These are phyloP conservation scores for Mystacides longicornis DNA, from an alignment of 2,888 invertebrate species.

Conservation along the genomic window DNA sequence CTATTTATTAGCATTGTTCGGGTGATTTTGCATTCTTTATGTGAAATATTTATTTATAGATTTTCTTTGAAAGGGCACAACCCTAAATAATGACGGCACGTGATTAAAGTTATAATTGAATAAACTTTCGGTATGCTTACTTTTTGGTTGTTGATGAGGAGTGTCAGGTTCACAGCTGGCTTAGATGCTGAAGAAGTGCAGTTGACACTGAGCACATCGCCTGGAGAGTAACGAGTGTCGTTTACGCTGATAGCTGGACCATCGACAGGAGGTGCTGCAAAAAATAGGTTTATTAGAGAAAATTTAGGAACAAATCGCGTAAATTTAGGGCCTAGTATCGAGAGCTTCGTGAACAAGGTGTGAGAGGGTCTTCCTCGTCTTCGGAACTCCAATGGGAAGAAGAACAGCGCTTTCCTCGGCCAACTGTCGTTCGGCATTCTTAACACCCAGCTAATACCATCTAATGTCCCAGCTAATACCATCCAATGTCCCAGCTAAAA, in stretches of 20 bases:
- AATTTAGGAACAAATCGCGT: too few species aligned
- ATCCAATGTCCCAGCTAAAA: too few species aligned
- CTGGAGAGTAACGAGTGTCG: slow-evolving; percentile 65
- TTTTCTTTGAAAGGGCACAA: neutral
- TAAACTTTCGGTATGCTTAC: slow-evolving; percentile 53
- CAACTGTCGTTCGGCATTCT: too few species aligned
- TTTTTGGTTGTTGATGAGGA: slow-evolving; percentile 69
- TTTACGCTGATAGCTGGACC: slow-evolving; percentile 65
- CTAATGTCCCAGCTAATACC: too few species aligned
- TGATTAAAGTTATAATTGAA: neutral
- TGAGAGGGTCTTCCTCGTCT: too few species aligned
- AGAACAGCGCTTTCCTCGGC: too few species aligned
- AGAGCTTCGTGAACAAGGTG: too few species aligned
- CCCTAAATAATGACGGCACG: neutral
- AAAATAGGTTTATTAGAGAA: too few species aligned
- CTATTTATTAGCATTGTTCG: too few species aligned
- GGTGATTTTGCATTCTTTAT: neutral
- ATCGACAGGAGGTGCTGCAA: slow-evolving; percentile 48
- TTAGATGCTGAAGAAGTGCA: slow-evolving; percentile 73
- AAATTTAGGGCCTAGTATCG: too few species aligned
- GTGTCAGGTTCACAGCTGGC: slow-evolving; percentile 66
- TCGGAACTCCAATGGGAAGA: too few species aligned
- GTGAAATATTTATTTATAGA: neutral
- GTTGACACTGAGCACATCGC: slow-evolving; percentile 67
- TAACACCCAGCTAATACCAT: too few species aligned